A percentile compares a stretch with the other conserved stretches of the same genome.
Evolutionary conservation across 1,140 invertebrate genomes (phyloP).

Genomic region (Halesus radiatus): DNA sequence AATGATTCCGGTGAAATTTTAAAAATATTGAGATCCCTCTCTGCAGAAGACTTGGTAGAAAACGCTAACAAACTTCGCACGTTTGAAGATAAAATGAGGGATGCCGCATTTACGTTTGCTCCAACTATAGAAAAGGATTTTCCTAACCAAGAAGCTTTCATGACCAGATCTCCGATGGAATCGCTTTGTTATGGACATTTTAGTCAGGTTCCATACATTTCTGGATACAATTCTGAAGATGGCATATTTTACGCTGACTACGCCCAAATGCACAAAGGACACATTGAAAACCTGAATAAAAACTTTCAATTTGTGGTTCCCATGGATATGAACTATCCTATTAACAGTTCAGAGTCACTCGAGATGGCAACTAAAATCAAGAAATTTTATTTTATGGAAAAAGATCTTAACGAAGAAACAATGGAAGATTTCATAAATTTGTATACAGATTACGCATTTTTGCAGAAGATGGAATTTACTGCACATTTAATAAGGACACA

Average conservation of each 20-base stretch:
- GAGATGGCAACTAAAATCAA: constrained; percentile 62
- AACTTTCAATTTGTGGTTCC: constrained; percentile 65
- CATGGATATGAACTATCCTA: constrained; percentile 60
- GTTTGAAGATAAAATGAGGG: constrained; percentile 53
- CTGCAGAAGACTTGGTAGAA: constrained; percentile 63
- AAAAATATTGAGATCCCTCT: constrained; percentile 62
- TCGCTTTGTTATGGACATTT: constrained; percentile 62
- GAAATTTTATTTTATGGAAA: constrained; percentile 63
- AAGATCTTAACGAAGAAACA: constrained; percentile 58
- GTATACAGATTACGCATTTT: constrained; percentile 62
- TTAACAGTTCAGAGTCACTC: constrained; percentile 60
- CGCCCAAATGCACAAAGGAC: constrained; percentile 4
- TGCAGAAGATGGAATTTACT: constrained; percentile 62
- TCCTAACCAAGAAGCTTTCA: constrained; percentile 61
- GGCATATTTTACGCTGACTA: constrained; percentile 35
- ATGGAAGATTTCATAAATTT: constrained; percentile 61
- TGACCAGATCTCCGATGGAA: constrained; percentile 61
- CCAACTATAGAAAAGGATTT: constrained; percentile 65
- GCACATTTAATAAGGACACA: constrained; percentile 61
- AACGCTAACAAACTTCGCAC: constrained; percentile 57
- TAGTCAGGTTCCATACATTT: constrained; percentile 63
- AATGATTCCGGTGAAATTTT: constrained; percentile 61
- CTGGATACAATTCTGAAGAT: constrained; percentile 62
- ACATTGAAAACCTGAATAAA: constrained; percentile 57
- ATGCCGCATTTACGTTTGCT: constrained; percentile 57